A percentile compares a stretch with the other conserved stretches of the same genome.
These are phyloP conservation scores for Protosalanx chinensis DNA, from an alignment of 2,797 vertebrate genomes.

Conservation along the genomic window DNA sequence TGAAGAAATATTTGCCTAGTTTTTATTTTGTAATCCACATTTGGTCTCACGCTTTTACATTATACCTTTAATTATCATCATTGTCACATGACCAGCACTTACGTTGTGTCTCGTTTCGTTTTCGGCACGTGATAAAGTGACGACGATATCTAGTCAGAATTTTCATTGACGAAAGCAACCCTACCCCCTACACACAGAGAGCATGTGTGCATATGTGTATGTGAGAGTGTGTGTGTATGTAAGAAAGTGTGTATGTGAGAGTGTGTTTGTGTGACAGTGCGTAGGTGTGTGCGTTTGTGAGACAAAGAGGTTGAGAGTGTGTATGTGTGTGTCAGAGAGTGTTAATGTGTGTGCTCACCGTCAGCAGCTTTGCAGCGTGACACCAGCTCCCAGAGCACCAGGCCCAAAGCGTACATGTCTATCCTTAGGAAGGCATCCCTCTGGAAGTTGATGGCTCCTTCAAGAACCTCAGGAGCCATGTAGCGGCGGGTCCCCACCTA, in stretches of 20 bases:
- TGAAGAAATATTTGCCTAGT: too few relatives aligned
- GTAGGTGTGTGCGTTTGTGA: neutral
- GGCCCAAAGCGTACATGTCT: slow-evolving; percentile 94
- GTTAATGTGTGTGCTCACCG: slow-evolving; percentile 69
- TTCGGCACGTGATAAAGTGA: too few relatives aligned
- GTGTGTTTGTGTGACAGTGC: neutral
- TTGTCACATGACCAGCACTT: neutral
- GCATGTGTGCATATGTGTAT: neutral
- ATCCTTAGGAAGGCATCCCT: slow-evolving; percentile 92
- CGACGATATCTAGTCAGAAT: too few relatives aligned
- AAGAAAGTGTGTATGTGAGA: neutral
- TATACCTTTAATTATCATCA: too few relatives aligned
- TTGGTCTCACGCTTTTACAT: too few relatives aligned
- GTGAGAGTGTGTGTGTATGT: neutral
- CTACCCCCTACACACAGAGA: neutral
- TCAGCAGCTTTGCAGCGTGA: slow-evolving; percentile 88
- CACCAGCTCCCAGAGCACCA: slow-evolving; percentile 93
- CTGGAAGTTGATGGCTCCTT: slow-evolving; percentile 97
- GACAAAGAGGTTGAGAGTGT: neutral
- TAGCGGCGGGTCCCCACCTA: slow-evolving; percentile 91
- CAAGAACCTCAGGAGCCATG: slow-evolving; percentile 94
- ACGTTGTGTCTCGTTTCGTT: neutral
- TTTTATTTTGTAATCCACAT: too few relatives aligned
- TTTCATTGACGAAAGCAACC: too few relatives aligned
- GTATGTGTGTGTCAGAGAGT: neutral